phyloP scores from a whole-genome alignment of 2,888 invertebrate species.

The Congeria kusceri region DNA sequence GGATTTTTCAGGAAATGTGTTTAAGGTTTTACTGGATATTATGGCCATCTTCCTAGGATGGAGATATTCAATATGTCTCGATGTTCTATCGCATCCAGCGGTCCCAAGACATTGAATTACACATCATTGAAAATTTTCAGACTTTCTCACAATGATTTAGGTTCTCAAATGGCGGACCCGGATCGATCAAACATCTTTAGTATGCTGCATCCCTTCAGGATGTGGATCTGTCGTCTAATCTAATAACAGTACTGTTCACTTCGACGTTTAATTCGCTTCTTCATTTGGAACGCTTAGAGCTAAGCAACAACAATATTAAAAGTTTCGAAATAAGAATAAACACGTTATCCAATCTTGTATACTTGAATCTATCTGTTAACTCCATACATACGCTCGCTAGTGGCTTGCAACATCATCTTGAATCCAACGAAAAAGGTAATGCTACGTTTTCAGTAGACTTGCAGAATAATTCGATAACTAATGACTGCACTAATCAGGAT shows the following conservation, averaged over 20 bases:
- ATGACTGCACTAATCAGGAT: slow-evolving; percentile 14
- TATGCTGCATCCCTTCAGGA: slow-evolving; percentile 1
- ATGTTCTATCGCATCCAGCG: slow-evolving; percentile 18
- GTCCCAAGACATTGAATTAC: not conserved
- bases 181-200: slow-evolving; percentile 9
- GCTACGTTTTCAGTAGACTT: slow-evolving; percentile 25
- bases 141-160: slow-evolving; percentile 16
- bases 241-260: slow-evolving; percentile 14
- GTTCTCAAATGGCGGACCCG: not conserved
- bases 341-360: slow-evolving; percentile 1
- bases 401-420: not conserved
- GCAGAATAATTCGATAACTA: slow-evolving; percentile 26
- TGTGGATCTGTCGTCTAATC: slow-evolving; percentile 33
- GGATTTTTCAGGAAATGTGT: slow-evolving; percentile 33
- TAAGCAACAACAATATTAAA: slow-evolving; percentile 33
- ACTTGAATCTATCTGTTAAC: slow-evolving; percentile 16
- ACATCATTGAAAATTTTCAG: not conserved
- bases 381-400: slow-evolving; percentile 11
- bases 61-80: slow-evolving; percentile 22
- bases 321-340: slow-evolving; percentile 6
- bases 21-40: slow-evolving; percentile 21
- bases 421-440: slow-evolving; percentile 4
- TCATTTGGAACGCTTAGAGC: slow-evolving; percentile 16
- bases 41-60: slow-evolving; percentile 18
- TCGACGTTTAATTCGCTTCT: slow-evolving; percentile 5